Evolutionary conservation across 1,140 invertebrate genomes (phyloP).

Genomic region (Leptonema lineaticorne): DNA sequence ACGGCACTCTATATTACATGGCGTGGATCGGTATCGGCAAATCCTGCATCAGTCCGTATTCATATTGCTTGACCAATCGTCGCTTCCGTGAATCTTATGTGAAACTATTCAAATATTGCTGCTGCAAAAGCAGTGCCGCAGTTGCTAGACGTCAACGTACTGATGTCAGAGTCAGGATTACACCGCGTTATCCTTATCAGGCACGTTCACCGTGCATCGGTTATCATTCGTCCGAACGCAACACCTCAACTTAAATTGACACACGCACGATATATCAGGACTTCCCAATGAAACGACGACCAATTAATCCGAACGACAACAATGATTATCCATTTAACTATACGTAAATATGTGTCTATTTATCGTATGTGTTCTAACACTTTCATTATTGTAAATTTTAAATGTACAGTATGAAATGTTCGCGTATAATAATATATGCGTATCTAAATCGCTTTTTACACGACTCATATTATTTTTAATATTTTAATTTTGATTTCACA

Average conservation of each 20-base stretch:
- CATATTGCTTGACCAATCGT: conserved; percentile 1
- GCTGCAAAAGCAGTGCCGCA: background rate
- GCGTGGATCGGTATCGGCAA: background rate
- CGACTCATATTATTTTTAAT: no score
- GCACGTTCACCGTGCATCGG: background rate
- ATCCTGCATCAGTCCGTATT: background rate
- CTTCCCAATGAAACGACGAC: no score
- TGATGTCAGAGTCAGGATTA: background rate
- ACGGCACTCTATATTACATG: background rate
- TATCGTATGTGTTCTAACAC: no score
- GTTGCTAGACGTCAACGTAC: background rate
- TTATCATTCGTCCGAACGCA: background rate
- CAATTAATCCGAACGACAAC: no score
- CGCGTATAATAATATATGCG: no score
- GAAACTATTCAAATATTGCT: conserved; percentile 7
- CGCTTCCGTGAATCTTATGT: conserved; percentile 1
- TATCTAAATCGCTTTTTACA: no score
- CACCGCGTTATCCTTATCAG: background rate
- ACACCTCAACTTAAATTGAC: background rate
- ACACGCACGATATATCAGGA: no score
- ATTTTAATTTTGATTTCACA: no score
- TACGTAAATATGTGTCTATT: no score
- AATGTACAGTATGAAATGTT: no score
- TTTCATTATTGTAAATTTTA: no score
- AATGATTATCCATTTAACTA: no score